These are phyloP conservation scores for Anser brachyrhynchus DNA, from an alignment of 2,113 vertebrate genomes.

Conservation along the genomic window DNA sequence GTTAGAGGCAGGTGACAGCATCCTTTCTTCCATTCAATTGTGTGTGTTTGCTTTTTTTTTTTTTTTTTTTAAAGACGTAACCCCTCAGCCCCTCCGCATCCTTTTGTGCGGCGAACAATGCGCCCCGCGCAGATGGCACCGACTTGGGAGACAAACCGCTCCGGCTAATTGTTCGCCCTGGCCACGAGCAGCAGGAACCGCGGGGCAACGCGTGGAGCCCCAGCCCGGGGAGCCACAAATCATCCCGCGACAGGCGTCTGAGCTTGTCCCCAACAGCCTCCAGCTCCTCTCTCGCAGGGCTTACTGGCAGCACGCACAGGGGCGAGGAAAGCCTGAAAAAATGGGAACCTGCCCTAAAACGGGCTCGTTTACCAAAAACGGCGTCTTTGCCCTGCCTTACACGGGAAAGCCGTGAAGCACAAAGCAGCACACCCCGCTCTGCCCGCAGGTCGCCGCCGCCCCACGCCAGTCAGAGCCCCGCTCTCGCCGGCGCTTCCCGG, in stretches of 20 bases:
- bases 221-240: not conserved
- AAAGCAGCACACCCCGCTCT: conserved; percentile 17
- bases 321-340: not conserved
- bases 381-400: not conserved
- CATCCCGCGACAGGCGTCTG: not conserved
- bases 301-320: accelerated
- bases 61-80: not conserved
- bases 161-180: not conserved
- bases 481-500: not conserved
- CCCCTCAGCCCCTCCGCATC: not conserved
- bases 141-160: conserved; percentile 5
- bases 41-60: not conserved
- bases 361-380: not conserved
- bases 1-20: not conserved
- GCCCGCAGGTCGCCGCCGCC: not conserved
- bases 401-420: not conserved
- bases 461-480: not conserved
- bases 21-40: not conserved
- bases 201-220: not conserved
- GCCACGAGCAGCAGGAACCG: not conserved
- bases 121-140: conserved; percentile 56
- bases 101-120: conserved; percentile 51
- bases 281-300: not conserved
- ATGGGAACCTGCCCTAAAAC: not conserved
- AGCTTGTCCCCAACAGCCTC: not conserved